Base-by-base conservation (phyloP, 2,113 vertebrate genomes). In the Paratilapia polleni region DNA sequence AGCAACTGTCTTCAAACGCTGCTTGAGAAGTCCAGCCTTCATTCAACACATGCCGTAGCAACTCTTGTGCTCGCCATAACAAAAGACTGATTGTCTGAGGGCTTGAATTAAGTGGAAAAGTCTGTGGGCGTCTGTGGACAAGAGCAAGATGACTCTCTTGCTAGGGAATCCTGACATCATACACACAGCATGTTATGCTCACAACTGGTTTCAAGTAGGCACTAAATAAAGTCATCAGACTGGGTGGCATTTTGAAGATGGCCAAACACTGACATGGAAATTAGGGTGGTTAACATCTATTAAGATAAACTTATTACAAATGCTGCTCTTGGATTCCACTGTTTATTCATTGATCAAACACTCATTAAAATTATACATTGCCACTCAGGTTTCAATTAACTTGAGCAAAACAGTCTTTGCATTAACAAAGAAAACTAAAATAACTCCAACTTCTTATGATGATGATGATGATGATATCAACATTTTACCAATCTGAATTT, bases 101-200 rank as follows among this genome's bases (percentile, higher is more conserved):
- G 74, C 61, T 54, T 80, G 90, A 91, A 92, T 90, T 84, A 88
- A 89, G 83, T 90, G 86, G 86, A 93, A 76, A 87, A 82, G 87
- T 87, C 81, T 77, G 93, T 94, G 91, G 93, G 92, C 61, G 87
- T 87, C 61, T 15, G 83, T 91, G 87, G 88, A 82, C 92, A 92
- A 93, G 83, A 87, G 86, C 10, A 66, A 83, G 85, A 93, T 94
- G 93, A 93, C 93, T 88, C 81, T 78, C 83, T 90, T 82, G 75
- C 76, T 20, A 49, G 91, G 80, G 88, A 94, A 93, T 91, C 84
- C 90, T 91, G 90, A 93, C 92, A 91, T 93, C 94, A 93, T 82
- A 85, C 82, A 87, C 79, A 84, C 78, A 26, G 82, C 89, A 88
- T 83, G 85, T 85, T 86, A 80, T 84, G 77, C 85, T 91, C 75